A percentile compares a stretch with the other conserved stretches of the same genome.
Conservation (phyloP, 2,113 vertebrate species). For the Callorhinus ursinus region DNA sequence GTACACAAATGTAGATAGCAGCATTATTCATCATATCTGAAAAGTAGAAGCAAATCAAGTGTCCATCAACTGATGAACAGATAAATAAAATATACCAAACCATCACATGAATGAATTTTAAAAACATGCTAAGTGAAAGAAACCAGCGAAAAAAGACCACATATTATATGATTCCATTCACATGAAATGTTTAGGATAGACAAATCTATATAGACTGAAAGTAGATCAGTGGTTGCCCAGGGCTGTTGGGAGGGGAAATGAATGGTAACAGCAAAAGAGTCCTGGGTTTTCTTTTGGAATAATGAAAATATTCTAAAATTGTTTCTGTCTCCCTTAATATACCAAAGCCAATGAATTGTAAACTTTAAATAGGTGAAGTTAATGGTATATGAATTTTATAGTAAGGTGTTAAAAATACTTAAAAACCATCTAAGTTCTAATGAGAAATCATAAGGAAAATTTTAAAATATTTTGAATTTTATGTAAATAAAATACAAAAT, state of each 20-base stretch:
- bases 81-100: background rate
- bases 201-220: background rate
- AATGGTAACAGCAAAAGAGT: background rate
- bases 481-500: background rate
- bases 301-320: background rate
- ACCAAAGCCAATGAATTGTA: background rate
- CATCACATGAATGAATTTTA: background rate
- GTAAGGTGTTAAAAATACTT: background rate
- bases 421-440: background rate
- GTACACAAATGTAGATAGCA: background rate
- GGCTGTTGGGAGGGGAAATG: background rate
- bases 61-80: background rate
- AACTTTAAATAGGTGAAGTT: background rate
- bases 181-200: background rate
- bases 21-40: background rate
- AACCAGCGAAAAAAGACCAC: background rate
- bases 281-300: background rate
- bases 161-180: background rate
- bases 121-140: background rate
- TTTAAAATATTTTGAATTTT: background rate
- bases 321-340: background rate
- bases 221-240: background rate
- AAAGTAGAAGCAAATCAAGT: background rate
- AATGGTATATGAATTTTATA: background rate
- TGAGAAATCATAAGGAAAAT: background rate